phyloP scores from a whole-genome alignment of 2,113 vertebrate genomes.

The Callipepla squamata region DNA sequence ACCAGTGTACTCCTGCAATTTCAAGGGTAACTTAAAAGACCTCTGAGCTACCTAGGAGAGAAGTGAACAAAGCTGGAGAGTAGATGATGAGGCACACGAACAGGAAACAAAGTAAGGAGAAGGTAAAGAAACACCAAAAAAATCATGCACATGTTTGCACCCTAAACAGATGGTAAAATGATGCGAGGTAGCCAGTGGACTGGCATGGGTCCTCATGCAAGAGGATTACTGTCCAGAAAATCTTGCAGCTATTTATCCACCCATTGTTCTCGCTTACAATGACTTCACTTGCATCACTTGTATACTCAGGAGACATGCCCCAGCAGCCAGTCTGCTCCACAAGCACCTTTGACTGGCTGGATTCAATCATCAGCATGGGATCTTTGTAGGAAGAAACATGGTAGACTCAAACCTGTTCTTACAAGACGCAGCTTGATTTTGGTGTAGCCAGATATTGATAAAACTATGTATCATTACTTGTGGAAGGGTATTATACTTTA shows the following conservation, averaged over 20 bases:
- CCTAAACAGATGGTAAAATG: background rate
- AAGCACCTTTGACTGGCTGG: background rate
- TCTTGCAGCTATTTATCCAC: background rate
- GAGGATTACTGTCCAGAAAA: background rate
- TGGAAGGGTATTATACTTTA: background rate
- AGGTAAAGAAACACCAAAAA: background rate
- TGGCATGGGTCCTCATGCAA: background rate
- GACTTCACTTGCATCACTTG: background rate
- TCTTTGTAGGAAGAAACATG: background rate
- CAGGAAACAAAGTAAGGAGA: background rate
- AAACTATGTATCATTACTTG: background rate
- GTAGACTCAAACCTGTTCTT: background rate
- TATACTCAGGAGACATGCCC: background rate
- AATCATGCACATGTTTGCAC: background rate
- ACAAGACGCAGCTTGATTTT: background rate
- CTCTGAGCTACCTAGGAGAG: background rate
- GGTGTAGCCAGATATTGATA: background rate
- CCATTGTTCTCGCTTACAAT: background rate
- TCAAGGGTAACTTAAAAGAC: background rate
- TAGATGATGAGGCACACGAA: rapidly evolving
- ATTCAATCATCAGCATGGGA: background rate
- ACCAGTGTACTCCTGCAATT: background rate
- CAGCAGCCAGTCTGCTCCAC: background rate
- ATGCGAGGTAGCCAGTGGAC: background rate
- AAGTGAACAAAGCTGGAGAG: background rate